Conservation (phyloP, 2,888 invertebrate genomes). For the Orthonevra nobilis region DNA sequence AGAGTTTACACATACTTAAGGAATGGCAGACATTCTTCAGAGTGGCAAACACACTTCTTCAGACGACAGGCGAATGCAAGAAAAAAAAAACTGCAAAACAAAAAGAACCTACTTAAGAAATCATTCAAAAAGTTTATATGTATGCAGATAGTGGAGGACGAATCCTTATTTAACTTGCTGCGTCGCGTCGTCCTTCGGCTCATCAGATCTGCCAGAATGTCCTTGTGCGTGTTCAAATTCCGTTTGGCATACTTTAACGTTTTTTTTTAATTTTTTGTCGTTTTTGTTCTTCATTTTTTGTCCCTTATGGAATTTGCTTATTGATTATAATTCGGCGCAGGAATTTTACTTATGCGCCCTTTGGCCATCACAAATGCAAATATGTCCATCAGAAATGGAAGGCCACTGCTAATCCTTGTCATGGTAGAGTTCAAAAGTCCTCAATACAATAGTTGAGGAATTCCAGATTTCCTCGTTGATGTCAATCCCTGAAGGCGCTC, state of each 20-base stretch:
- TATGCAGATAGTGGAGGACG: neutral
- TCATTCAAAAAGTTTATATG: no score
- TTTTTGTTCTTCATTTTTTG: slow-evolving; percentile 53
- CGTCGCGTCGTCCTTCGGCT: neutral
- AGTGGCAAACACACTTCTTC: slow-evolving; percentile 11
- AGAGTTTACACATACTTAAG: slow-evolving; percentile 12
- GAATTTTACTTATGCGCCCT: slow-evolving; percentile 46
- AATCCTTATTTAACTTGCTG: neutral
- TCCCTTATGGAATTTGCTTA: slow-evolving; percentile 61
- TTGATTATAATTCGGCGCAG: slow-evolving; percentile 50
- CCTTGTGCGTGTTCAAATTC: slow-evolving; percentile 47
- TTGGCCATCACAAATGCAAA: neutral
- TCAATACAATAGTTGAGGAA: no score
- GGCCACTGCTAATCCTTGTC: no score
- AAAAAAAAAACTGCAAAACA: slow-evolving; percentile 1
- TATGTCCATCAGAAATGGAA: no score
- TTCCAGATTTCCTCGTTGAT: no score
- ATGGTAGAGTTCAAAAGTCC: no score
- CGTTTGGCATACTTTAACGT: slow-evolving; percentile 53
- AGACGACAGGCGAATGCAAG: neutral
- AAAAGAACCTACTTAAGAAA: no score
- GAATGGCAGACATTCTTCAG: slow-evolving; percentile 24
- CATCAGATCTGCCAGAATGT: neutral
- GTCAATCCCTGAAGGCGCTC: slow-evolving; percentile 11
- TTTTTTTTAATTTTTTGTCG: slow-evolving; percentile 39